phyloP scores from a whole-genome alignment of 2,797 vertebrate species.

The Astyanax mexicanus region DNA sequence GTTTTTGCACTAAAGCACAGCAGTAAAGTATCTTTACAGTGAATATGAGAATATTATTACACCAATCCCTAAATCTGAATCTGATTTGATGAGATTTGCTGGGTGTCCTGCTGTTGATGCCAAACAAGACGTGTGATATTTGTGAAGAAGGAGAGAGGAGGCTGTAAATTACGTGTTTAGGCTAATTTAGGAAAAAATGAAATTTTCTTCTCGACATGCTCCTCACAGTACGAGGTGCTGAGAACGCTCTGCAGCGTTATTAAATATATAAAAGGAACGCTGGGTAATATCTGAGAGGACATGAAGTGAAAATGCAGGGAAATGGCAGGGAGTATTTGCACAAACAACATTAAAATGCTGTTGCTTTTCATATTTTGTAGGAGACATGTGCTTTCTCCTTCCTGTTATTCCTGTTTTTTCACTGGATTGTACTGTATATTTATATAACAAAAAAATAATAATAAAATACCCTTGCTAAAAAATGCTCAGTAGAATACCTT shows the following conservation, averaged over 20 bases:
- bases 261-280: slow-evolving; percentile 3
- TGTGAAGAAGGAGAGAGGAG: background rate
- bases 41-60: too few relatives aligned
- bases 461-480: too few relatives aligned
- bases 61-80: background rate
- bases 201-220: background rate
- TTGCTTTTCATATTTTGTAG: background rate
- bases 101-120: background rate
- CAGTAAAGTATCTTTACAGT: background rate
- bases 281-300: slow-evolving; percentile 10
- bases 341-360: background rate
- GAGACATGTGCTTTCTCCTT: background rate
- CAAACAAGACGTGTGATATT: background rate
- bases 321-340: background rate
- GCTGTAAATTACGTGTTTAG: background rate
- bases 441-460: too few relatives aligned
- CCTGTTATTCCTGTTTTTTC: background rate
- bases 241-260: background rate
- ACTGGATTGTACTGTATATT: background rate
- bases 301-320: background rate
- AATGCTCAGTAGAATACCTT: too few relatives aligned
- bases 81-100: background rate
- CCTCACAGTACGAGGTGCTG: background rate
- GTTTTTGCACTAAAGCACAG: background rate
- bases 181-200: slow-evolving; percentile 6